Conservation (phyloP, 2,888 invertebrate species). For the Scaeva pyrastri region DNA sequence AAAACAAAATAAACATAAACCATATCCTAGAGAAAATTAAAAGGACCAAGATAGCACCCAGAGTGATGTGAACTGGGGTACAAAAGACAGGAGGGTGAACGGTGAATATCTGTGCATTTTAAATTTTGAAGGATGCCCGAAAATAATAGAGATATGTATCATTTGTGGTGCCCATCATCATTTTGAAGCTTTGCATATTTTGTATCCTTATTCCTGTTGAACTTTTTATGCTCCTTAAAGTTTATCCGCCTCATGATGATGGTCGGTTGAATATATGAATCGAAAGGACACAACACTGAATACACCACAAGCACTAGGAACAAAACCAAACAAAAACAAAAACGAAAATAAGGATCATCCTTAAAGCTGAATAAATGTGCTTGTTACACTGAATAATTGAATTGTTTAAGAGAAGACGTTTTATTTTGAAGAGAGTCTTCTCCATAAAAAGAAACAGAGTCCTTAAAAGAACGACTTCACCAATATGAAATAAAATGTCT, state of each 20-base stretch:
- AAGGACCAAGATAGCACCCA: conserved; percentile 2
- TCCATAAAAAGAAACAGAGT: conserved; percentile 36
- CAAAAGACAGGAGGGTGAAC: too few species aligned
- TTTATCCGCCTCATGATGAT: conserved; percentile 31
- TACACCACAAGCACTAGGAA: not conserved
- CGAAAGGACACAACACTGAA: conserved; percentile 16
- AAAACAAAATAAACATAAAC: conserved; percentile 4
- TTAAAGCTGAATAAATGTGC: conserved; percentile 56
- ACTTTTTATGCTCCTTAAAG: conserved; percentile 22
- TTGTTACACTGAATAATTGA: conserved; percentile 60
- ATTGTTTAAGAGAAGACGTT: conserved; percentile 30
- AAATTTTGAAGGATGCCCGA: conserved; percentile 38
- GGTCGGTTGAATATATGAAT: not conserved
- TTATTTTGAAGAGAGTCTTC: conserved; percentile 40
- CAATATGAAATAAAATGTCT: conserved; percentile 45
- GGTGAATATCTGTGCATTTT: not conserved
- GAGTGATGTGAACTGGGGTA: too few species aligned
- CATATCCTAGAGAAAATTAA: conserved; percentile 20
- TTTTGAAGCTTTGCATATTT: conserved; percentile 42
- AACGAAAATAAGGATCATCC: conserved; percentile 49
- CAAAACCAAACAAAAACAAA: not conserved
- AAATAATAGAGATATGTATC: conserved; percentile 59
- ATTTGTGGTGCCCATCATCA: conserved; percentile 56
- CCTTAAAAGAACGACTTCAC: conserved; percentile 33
- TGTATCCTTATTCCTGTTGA: conserved; percentile 12